Conservation (phyloP, 1,140 invertebrate genomes). For the Cherax destructor region DNA sequence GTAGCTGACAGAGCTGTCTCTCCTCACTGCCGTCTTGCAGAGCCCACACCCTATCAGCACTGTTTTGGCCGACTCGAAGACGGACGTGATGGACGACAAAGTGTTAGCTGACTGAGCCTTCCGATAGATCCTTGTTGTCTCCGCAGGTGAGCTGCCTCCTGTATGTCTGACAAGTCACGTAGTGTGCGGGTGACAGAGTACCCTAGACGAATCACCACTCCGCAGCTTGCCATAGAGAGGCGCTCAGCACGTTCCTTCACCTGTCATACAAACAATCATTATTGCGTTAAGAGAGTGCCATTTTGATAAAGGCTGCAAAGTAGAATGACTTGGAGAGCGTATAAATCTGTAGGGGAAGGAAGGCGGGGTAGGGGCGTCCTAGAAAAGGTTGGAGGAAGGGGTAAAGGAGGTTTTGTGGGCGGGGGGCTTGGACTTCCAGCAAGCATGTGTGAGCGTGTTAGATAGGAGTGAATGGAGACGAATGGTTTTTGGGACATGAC, state of each 20-base stretch:
- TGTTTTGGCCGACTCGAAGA: slow-evolving; percentile 25
- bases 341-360: no score
- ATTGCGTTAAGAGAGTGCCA: neutral
- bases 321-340: no score
- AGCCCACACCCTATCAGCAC: neutral
- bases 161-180: slow-evolving; percentile 24
- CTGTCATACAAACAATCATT: neutral
- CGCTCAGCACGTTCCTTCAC: slow-evolving; percentile 20
- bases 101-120: neutral
- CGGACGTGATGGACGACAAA: slow-evolving; percentile 23
- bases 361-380: no score
- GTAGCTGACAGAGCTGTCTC: no score
- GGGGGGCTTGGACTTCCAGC: no score
- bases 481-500: no score
- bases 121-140: slow-evolving; percentile 6
- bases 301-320: no score
- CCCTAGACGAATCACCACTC: neutral
- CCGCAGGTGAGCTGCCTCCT: slow-evolving; percentile 41
- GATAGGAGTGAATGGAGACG: no score
- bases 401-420: no score
- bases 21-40: neutral
- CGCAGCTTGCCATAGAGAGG: neutral
- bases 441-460: no score
- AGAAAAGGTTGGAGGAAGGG: no score
- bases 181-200: neutral